phyloP scores from a whole-genome alignment of 2,113 vertebrate species.

The Chaenocephalus aceratus region DNA sequence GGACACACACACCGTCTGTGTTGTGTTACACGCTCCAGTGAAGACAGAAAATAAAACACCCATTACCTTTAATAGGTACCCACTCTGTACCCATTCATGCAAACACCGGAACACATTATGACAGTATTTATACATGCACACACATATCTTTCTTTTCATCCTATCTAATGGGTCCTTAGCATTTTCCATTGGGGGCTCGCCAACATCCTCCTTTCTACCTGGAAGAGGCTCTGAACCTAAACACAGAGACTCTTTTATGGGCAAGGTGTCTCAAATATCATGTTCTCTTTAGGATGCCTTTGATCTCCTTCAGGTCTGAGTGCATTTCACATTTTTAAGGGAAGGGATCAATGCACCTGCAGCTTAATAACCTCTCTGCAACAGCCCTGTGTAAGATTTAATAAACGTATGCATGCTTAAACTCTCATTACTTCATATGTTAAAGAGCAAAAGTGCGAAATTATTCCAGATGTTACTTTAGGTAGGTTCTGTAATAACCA shows the following conservation, averaged over 20 bases:
- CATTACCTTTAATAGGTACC: conserved; percentile 9
- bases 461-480: too few relatives aligned
- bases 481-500: background rate
- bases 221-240: conserved; percentile 53
- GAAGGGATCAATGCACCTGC: conserved; percentile 40
- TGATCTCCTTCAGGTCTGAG: conserved; percentile 40
- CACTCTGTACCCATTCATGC: conserved; percentile 42
- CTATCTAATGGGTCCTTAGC: conserved; percentile 56
- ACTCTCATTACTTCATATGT: background rate
- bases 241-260: conserved; percentile 69
- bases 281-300: conserved; percentile 44
- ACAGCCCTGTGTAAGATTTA: background rate
- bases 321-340: background rate
- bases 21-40: conserved; percentile 44
- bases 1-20: conserved; percentile 28
- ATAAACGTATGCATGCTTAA: background rate
- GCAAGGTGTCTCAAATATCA: conserved; percentile 63
- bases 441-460: background rate
- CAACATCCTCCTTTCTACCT: conserved; percentile 55
- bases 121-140: conserved; percentile 66
- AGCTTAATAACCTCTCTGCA: conserved; percentile 12
- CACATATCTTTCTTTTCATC: conserved; percentile 30
- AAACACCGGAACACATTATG: conserved; percentile 65
- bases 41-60: too few relatives aligned
- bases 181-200: conserved; percentile 62